Evolutionary conservation across 2,797 vertebrate genomes (phyloP).

Genomic region (Poecile montanus): DNA sequence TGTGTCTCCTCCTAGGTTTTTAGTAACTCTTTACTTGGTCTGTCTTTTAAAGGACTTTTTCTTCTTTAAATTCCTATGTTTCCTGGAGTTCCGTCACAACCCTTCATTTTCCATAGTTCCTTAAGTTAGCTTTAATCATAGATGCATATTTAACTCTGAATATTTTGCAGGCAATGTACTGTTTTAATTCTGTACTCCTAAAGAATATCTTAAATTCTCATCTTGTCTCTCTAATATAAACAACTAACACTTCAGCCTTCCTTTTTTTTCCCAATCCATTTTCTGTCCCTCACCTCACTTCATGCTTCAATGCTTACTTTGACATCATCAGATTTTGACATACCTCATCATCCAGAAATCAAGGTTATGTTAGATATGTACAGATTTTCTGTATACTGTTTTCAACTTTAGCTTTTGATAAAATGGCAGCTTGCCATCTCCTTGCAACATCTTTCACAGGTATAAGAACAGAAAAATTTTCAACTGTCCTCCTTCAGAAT

Average conservation of each 20-base stretch:
- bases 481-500: not conserved
- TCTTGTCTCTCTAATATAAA: not conserved
- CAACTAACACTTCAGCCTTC: not conserved
- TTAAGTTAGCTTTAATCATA: not conserved
- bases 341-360: not conserved
- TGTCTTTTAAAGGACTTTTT: not conserved
- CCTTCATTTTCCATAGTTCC: not conserved
- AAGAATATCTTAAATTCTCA: not conserved
- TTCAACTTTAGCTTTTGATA: not conserved
- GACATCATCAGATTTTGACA: not conserved
- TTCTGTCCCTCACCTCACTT: not conserved
- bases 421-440: not conserved
- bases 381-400: not conserved
- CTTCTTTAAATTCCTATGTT: not conserved
- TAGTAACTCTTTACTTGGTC: not conserved
- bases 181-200: not conserved
- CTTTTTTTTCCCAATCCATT: not conserved
- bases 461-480: conserved; percentile 10
- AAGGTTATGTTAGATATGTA: not conserved
- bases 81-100: not conserved
- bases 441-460: not conserved
- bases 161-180: not conserved
- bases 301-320: not conserved
- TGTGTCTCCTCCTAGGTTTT: not conserved
- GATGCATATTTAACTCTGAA: not conserved